Conservation (phyloP, 2,888 invertebrate genomes). For the Hypselothyrea guttata region DNA sequence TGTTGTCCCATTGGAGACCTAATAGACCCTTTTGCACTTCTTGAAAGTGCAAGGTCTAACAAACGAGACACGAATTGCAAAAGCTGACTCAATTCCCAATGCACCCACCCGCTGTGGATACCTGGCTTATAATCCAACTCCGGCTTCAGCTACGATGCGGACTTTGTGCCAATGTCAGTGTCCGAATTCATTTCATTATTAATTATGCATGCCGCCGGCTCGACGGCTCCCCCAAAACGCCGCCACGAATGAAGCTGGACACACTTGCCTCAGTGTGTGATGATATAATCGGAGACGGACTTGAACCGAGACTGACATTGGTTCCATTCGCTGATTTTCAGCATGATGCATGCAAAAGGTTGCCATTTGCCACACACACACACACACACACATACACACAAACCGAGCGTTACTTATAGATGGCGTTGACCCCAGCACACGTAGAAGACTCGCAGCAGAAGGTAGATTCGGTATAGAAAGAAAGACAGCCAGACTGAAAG, state of each 20-base stretch:
- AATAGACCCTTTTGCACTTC: no score
- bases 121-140: constrained; percentile 33
- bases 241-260: constrained; percentile 20
- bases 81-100: constrained; percentile 41
- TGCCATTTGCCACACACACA: constrained; percentile 27
- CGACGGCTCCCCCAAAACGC: constrained; percentile 12
- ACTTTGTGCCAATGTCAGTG: constrained; percentile 50
- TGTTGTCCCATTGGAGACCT: no score
- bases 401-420: constrained; percentile 6
- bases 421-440: constrained; percentile 44
- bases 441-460: constrained; percentile 44
- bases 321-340: constrained; percentile 66
- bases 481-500: constrained; percentile 20
- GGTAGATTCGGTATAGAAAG: constrained; percentile 23
- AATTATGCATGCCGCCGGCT: constrained; percentile 54
- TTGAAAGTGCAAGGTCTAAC: no score
- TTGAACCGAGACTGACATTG: constrained; percentile 66
- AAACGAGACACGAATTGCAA: constrained; percentile 22
- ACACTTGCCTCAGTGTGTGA: constrained; percentile 38
- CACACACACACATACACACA: constrained; percentile 1
- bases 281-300: constrained; percentile 62
- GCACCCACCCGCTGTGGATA: constrained; percentile 35
- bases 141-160: constrained; percentile 4
- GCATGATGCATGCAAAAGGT: constrained; percentile 59
- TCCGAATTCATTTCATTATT: constrained; percentile 53